Percentiles rank a stretch among this genome's conserved stretches.
These are phyloP conservation scores for Mustela lutreola DNA, from an alignment of 2,113 vertebrate genomes.

Conservation along the genomic window DNA sequence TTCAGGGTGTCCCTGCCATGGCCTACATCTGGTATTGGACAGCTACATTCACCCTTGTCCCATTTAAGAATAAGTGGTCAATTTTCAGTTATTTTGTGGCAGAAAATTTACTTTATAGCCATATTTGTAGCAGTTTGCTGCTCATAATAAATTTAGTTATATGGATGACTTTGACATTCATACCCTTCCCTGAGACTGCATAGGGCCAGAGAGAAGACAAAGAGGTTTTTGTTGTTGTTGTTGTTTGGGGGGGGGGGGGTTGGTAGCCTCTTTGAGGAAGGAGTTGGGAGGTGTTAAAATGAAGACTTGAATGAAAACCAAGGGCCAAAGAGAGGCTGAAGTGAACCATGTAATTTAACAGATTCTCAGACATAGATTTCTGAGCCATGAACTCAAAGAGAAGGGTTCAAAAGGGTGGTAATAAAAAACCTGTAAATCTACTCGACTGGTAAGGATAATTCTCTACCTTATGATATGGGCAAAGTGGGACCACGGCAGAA, in stretches of 20 bases:
- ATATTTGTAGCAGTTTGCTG: background rate
- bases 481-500: background rate
- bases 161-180: background rate
- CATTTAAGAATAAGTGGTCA: background rate
- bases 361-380: slow-evolving; percentile 7
- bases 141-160: background rate
- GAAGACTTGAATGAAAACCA: background rate
- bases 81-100: background rate
- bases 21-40: background rate
- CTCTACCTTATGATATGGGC: background rate
- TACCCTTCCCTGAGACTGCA: background rate
- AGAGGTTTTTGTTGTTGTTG: too few species aligned
- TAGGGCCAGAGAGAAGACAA: background rate
- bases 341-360: background rate
- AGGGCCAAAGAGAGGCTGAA: background rate
- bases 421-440: background rate
- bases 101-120: background rate
- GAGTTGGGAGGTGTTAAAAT: background rate
- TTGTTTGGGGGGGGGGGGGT: background rate
- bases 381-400: background rate
- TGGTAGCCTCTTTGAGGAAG: background rate
- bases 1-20: background rate
- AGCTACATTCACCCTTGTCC: background rate
- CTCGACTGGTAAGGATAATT: background rate
- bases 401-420: background rate